Evolutionary conservation across 2,888 invertebrate genomes (phyloP).

Genomic region (Dysmachus trigonus): DNA sequence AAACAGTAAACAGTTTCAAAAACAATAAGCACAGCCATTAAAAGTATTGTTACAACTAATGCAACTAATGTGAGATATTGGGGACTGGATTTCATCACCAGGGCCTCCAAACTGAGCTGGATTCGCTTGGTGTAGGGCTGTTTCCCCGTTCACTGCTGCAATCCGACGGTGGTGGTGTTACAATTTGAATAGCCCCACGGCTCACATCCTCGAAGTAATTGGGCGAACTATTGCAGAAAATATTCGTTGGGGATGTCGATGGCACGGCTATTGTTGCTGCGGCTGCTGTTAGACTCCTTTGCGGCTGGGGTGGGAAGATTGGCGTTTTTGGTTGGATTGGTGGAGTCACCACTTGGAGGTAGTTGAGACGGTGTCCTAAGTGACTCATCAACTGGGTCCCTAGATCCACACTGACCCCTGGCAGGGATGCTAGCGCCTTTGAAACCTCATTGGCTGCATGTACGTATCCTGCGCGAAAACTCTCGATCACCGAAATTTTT

Average conservation of each 20-base stretch:
- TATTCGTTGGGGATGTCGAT: background rate
- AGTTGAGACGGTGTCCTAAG: slow-evolving; percentile 83
- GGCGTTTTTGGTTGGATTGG: slow-evolving; percentile 50
- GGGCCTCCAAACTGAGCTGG: slow-evolving; percentile 61
- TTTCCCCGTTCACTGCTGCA: slow-evolving; percentile 62
- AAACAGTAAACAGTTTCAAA: background rate
- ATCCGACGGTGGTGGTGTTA: slow-evolving; percentile 63
- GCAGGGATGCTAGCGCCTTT: slow-evolving; percentile 83
- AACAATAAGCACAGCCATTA: background rate
- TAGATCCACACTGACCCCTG: slow-evolving; percentile 86
- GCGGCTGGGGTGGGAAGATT: background rate
- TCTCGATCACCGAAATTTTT: slow-evolving; percentile 69
- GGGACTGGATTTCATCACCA: slow-evolving; percentile 56
- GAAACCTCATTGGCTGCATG: slow-evolving; percentile 91
- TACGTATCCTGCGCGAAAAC: slow-evolving; percentile 88
- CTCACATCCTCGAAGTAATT: slow-evolving; percentile 43
- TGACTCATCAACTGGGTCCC: slow-evolving; percentile 92
- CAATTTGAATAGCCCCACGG: slow-evolving; percentile 54
- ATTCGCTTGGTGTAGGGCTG: slow-evolving; percentile 62
- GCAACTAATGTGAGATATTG: background rate
- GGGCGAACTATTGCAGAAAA: background rate
- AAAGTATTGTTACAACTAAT: background rate
- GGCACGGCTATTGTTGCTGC: background rate
- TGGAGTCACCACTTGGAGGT: slow-evolving; percentile 63
- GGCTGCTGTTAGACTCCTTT: background rate